Evolutionary conservation across 2,888 invertebrate species (phyloP).

Genomic region (Camptogramma bilineatum): DNA sequence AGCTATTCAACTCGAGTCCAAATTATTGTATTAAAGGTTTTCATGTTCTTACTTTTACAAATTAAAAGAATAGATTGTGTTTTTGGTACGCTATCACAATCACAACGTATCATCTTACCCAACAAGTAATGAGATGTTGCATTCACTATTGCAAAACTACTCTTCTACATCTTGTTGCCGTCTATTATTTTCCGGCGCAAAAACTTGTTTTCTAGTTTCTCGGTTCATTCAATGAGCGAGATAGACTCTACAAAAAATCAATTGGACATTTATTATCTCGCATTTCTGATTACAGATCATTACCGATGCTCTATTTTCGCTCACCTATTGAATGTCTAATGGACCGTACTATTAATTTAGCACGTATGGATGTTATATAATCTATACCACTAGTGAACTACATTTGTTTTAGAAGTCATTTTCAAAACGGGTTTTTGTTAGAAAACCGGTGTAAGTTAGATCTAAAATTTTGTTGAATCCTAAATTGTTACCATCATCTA

Average conservation of each 20-base stretch:
- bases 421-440: not conserved
- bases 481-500: not conserved
- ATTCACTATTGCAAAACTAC: constrained; percentile 7
- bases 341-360: constrained; percentile 1
- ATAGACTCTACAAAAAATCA: constrained; percentile 1
- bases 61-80: not conserved
- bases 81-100: not conserved
- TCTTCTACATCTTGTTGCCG: not conserved
- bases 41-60: not conserved
- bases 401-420: not conserved
- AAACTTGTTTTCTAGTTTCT: constrained; percentile 13
- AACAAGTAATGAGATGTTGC: constrained; percentile 6
- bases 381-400: not conserved
- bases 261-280: constrained; percentile 11
- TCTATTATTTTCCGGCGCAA: constrained; percentile 16
- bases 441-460: not conserved
- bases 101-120: not conserved
- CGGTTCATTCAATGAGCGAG: constrained; percentile 11
- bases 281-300: constrained; percentile 12
- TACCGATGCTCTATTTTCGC: constrained; percentile 18
- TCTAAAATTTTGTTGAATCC: not conserved
- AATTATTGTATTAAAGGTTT: not conserved
- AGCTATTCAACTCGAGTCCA: not conserved
- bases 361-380: not conserved
- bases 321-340: constrained; percentile 14